Evolutionary conservation across 2,888 invertebrate species (phyloP).

Genomic region (Calliscelio sp.): DNA sequence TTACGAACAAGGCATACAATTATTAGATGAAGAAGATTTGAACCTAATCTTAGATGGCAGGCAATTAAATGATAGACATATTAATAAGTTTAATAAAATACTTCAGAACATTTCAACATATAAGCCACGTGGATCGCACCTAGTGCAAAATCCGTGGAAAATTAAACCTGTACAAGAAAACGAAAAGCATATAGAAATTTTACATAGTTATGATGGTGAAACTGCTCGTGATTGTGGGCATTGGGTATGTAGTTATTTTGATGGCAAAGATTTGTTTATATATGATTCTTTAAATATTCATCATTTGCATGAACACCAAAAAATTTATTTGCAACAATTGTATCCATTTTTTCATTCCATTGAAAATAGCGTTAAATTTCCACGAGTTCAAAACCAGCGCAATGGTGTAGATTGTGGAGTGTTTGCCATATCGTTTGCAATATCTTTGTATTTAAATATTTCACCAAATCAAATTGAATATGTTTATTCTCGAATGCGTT

Average conservation of each 20-base stretch:
- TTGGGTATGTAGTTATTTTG: slow-evolving; percentile 6
- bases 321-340: slow-evolving; percentile 3
- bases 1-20: slow-evolving; percentile 4
- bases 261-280: not conserved
- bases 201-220: slow-evolving; percentile 6
- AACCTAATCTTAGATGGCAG: not conserved
- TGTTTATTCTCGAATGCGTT: not conserved
- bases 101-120: not conserved
- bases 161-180: slow-evolving; percentile 6
- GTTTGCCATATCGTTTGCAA: too few species aligned
- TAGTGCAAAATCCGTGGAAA: not conserved
- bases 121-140: not conserved
- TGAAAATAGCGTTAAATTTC: not conserved
- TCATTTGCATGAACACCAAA: too few species aligned
- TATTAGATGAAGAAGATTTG: slow-evolving; percentile 1
- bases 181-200: slow-evolving; percentile 18
- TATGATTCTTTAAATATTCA: too few species aligned
- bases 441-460: slow-evolving; percentile 10
- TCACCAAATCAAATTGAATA: not conserved
- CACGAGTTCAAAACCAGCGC: too few species aligned
- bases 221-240: not conserved
- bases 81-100: too few species aligned
- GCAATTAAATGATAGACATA: slow-evolving; percentile 4
- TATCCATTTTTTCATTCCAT: slow-evolving; percentile 6
- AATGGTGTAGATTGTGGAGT: too few species aligned